Evolutionary conservation across 1,140 invertebrate genomes (phyloP).

Genomic region (Magallana angulata): DNA sequence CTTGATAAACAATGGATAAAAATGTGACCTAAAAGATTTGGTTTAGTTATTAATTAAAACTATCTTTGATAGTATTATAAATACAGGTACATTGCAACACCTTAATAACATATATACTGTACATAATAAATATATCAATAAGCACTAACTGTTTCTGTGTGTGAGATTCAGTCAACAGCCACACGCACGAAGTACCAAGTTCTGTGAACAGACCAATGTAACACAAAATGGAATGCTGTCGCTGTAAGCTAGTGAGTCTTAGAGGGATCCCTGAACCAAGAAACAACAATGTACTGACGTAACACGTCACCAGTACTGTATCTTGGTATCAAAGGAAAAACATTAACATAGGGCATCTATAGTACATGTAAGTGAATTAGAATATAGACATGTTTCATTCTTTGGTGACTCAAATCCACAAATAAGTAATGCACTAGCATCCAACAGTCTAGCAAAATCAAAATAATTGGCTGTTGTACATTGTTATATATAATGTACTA

Average conservation of each 20-base stretch:
- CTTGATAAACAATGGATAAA: neutral
- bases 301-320: too few species aligned
- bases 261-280: too few species aligned
- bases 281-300: too few species aligned
- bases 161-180: conserved; percentile 2
- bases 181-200: neutral
- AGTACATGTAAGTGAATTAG: too few species aligned
- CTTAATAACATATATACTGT: neutral
- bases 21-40: neutral
- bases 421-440: too few species aligned
- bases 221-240: neutral
- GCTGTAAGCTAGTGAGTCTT: neutral
- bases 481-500: neutral
- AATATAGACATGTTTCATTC: too few species aligned
- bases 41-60: neutral
- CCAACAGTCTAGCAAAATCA: neutral
- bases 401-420: too few species aligned
- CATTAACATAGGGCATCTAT: too few species aligned
- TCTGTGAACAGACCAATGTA: neutral
- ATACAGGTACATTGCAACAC: conserved; percentile 3
- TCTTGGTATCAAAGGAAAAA: too few species aligned
- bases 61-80: conserved; percentile 10
- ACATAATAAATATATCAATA: conserved; percentile 27
- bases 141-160: neutral
- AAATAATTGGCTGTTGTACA: neutral